Conservation (phyloP, 2,113 vertebrate genomes). For the Axis porcinus region DNA sequence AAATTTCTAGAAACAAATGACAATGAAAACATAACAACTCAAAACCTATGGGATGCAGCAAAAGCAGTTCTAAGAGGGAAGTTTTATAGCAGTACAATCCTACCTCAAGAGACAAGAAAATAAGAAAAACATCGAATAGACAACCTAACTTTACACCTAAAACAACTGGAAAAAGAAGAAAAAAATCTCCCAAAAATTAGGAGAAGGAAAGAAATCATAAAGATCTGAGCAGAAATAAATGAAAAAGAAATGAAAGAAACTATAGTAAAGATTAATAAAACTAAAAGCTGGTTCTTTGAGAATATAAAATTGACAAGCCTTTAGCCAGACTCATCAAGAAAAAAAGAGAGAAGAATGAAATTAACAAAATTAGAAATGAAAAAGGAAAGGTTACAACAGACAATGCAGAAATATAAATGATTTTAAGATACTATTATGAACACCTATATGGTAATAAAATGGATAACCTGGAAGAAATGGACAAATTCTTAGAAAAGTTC, state of each 20-base stretch:
- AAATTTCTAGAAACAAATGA: not conserved
- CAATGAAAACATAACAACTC: not conserved
- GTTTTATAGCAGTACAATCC: not conserved
- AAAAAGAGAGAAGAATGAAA: not conserved
- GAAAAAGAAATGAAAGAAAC: not conserved
- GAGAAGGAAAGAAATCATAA: not conserved
- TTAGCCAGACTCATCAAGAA: not conserved
- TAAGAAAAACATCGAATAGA: not conserved
- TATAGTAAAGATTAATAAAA: not conserved
- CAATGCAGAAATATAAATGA: not conserved
- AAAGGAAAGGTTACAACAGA: not conserved
- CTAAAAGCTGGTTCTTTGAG: not conserved
- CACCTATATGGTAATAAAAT: not conserved
- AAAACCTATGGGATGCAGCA: not conserved
- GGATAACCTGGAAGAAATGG: not conserved
- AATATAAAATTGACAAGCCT: not conserved
- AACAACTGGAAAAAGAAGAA: not conserved
- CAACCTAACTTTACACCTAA: not conserved
- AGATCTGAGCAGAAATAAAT: not conserved
- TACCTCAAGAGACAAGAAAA: not conserved
- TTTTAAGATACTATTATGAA: not conserved
- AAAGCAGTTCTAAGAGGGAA: not conserved
- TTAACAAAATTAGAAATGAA: not conserved
- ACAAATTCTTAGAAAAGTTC: not conserved
- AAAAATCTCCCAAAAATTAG: not conserved